Base-by-base conservation (phyloP, 2,797 vertebrate species). In the Distichodus sexfasciatus region DNA sequence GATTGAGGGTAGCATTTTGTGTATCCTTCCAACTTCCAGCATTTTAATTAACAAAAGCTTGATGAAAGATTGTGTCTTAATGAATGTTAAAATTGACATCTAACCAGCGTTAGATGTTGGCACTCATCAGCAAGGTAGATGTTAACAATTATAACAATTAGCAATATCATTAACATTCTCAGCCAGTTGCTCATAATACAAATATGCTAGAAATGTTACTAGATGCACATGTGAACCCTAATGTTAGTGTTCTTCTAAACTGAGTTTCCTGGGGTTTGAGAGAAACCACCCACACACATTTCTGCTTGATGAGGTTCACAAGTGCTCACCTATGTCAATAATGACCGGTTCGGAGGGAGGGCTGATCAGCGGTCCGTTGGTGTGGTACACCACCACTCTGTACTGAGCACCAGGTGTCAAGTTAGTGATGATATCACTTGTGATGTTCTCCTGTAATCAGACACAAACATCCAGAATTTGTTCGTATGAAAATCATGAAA, bases 371-470 rank as follows among this genome's bases (percentile, higher is more conserved):
- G 96, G 96, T 1, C 94, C 93, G 71, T 96, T 98, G 26, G 90
- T 86, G 82, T 96, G 88, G 35, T 93, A 96, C 61, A 97, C 91
- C 60, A 94, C 88, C 66, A 97, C 93, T 60, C 92, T 83, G 83
- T 98, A 98, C 86, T 98, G 96, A 23, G 96, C 96, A 1, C 96
- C 95, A 0, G 96, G 96, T 17, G 92, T 95, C 74, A 98, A 90
- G 76, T 93, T 91, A 36, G 83, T 89, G 86, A 98, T 94, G 71
- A 96, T 79, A 73, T 88, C 89, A 81, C 91, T 95, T 2, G 94
- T 96, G 1, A 91, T 89, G 82, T 98, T 98, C 66, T 97, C 96
- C 96, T 98, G 69, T 2, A 1, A 66, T 17, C 23, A 35, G 28
- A 9, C 21, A 58, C 63, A 68, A 40, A 54, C n/a, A 47, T 33